Evolutionary conservation across 2,888 invertebrate genomes (phyloP), one percentile per base, ranked within the genome.

Genomic region (Monopis laevigella): DNA sequence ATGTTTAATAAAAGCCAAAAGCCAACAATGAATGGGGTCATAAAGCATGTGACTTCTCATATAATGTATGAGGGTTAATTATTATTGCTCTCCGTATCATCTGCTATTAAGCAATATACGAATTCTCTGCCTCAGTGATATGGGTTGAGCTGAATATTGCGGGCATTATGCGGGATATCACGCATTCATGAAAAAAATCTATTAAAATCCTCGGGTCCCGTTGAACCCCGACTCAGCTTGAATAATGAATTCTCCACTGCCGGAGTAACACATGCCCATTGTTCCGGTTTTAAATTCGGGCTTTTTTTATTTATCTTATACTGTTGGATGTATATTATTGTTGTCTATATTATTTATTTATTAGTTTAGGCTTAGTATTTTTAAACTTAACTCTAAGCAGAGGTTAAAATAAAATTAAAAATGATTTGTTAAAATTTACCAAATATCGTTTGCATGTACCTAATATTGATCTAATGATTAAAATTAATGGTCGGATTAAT

Each of bases 191-290:
- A 44, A 43, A 35, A 41, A 42, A 52, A 62, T 59, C 58, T 59
- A 62, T 61, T 60, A 62, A 59, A 49, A 55, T 52, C 53, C 51
- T 28, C 53, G 49, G 53, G 51, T 53, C 56, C 51, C 54, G 55
- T 16, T 24, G 57, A 51, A 59, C 54, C 56, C 58, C 56, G 54
- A 55, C 60, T 62, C 51, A 51, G 51, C 50, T 48, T 68, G 66
- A 70, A 71, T 70, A 69, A 71, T 70, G 57, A 60, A 72, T 61
- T 56, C 51, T 48, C 49, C 55, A 53, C 56, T 58, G 44, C 16
- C 8, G 57, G 57, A 54, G 16, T 36, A 16, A 21, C 38, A 39
- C 55, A 58, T 62, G 39, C 55, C 58, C 62, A 61, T 62, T 59
- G 60, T 54, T 55, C 59, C 57, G 55, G 65, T 67, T 69, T 70